Conservation (phyloP, 2,797 vertebrate species). For the Spea hammondii region DNA sequence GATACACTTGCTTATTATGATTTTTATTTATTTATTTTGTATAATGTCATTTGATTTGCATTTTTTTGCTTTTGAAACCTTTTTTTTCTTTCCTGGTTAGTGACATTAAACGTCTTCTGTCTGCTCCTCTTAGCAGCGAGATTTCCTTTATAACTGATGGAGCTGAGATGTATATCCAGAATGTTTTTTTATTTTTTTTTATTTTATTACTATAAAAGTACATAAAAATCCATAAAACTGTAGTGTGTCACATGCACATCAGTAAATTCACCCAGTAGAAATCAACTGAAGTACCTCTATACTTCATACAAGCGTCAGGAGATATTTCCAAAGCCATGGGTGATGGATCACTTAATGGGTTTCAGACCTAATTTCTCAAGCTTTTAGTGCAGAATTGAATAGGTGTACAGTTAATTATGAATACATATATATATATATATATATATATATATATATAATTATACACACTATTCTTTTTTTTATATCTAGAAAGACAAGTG, state of each 20-base stretch:
- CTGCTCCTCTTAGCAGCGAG: no score
- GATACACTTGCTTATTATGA: conserved; percentile 28
- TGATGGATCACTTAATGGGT: not conserved
- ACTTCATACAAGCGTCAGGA: not conserved
- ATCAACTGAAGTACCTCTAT: not conserved
- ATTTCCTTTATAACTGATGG: conserved; percentile 10
- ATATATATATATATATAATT: no score
- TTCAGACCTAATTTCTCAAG: not conserved
- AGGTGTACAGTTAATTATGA: no score
- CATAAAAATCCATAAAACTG: not conserved
- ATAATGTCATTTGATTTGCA: not conserved
- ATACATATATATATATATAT: no score
- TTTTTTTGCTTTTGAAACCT: not conserved
- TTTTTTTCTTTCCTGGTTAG: not conserved
- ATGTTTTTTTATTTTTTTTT: conserved; percentile 20
- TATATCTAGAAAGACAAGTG: no score
- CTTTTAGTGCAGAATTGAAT: not conserved
- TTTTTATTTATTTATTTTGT: conserved; percentile 34
- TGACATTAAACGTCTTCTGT: no score
- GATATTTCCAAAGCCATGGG: not conserved
- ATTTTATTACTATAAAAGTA: not conserved
- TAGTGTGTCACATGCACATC: not conserved
- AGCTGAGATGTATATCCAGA: conserved; percentile 11
- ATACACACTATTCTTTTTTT: no score
- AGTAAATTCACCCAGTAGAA: not conserved